A percentile compares a stretch with the other conserved stretches of the same genome.
These are phyloP conservation scores for Helicolenus hilgendorfi DNA, from an alignment of 2,797 vertebrate species.

Conservation along the genomic window DNA sequence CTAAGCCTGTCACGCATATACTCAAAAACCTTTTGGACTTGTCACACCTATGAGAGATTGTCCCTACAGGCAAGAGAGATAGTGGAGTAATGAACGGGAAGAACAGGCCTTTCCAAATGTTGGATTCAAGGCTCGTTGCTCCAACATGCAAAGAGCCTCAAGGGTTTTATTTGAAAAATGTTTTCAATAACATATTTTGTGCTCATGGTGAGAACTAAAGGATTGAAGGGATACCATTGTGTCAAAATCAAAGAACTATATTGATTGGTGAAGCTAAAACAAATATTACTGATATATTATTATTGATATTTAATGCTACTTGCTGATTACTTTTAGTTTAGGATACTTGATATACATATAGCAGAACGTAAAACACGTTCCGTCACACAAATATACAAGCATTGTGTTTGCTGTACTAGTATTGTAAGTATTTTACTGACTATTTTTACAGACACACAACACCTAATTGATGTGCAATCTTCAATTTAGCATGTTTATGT, in stretches of 20 bases:
- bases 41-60: conserved; percentile 39
- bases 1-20: neutral
- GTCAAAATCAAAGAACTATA: neutral
- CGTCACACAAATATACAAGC: neutral
- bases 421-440: neutral
- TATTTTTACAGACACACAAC: neutral
- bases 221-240: neutral
- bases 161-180: neutral
- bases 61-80: conserved; percentile 40
- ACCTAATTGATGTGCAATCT: conserved; percentile 13
- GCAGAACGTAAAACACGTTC: neutral
- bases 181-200: neutral
- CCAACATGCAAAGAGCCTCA: conserved; percentile 27
- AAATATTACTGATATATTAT: neutral
- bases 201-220: neutral
- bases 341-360: neutral
- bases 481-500: conserved; percentile 28
- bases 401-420: neutral
- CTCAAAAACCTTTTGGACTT: conserved; percentile 34
- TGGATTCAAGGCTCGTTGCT: conserved; percentile 44
- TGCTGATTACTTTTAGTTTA: neutral
- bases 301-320: neutral
- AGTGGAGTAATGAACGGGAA: conserved; percentile 18
- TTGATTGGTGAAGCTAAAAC: neutral
- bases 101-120: neutral